Evolutionary conservation across 2,113 vertebrate genomes (phyloP), one percentile per base, ranked within the genome.

Genomic region (Eretmochelys imbricata): DNA sequence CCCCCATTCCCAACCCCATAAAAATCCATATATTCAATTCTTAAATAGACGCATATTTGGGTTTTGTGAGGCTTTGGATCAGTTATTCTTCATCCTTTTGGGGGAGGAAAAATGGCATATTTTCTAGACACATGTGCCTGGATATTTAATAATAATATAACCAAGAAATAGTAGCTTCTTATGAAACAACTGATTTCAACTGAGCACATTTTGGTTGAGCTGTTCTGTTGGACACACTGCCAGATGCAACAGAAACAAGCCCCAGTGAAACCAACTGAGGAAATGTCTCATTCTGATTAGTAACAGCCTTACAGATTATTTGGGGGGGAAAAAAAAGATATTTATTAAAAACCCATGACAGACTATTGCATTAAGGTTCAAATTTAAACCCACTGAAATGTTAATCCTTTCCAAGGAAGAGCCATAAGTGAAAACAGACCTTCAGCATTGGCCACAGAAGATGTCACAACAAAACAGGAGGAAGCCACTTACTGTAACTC

Each of bases 71-170:
- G 12, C 50, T 96, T 96, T 93, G 96, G 95, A 93, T 96, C 94
- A 96, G 97, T 96, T 96, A 97, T 96, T 86, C 90, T 80, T 92
- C 93, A 48, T 93, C 2, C 84, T 82, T 86, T 97, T 91, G 93
- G n/a, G 90, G 95, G 54, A 94, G 92, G 88, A 59, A 91, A 89
- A 96, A 96, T 97, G 92, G 92, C 96, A 95, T 95, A 95, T 85
- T 94, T 94, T 95, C 89, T 94, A 96, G 94, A 96, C 0, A 0
- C 85, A 95, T 94, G 94, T 95, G 93, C 92, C 96, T 95, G 95
- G 97, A 95, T 95, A 96, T 96, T 97, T 96, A 97, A 96, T 96
- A 96, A 96, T 96, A 97, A 97, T 93, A 94, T 85, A 94, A 96
- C 95, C 94, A 92, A 95, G 86, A 97, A 95, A 96, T 96, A 96